A percentile compares a stretch with the other conserved stretches of the same genome.
These are phyloP conservation scores for Scrobipalpa atriplicella DNA, from an alignment of 2,888 invertebrate genomes.

Conservation along the genomic window DNA sequence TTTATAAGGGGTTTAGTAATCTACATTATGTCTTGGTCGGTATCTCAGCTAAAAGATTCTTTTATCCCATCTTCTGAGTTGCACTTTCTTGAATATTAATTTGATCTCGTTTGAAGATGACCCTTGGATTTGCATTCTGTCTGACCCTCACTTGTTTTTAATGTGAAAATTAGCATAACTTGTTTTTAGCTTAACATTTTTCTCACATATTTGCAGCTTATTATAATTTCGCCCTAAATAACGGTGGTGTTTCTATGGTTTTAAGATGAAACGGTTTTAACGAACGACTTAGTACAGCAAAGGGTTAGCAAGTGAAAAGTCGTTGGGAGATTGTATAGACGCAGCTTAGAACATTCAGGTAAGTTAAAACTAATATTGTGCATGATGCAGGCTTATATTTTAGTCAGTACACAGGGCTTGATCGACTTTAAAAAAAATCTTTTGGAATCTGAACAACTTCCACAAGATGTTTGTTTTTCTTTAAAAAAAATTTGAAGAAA, in stretches of 20 bases:
- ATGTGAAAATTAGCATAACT: slow-evolving; percentile 22
- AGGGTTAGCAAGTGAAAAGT: not conserved
- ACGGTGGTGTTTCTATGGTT: not conserved
- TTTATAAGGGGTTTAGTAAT: too few species aligned
- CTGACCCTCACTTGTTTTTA: slow-evolving; percentile 25
- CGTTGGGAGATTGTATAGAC: too few species aligned
- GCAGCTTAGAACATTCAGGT: too few species aligned
- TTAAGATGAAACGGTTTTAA: slow-evolving; percentile 20
- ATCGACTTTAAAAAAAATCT: too few species aligned
- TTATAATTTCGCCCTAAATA: slow-evolving; percentile 21
- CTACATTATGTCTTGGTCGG: not conserved
- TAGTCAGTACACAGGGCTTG: too few species aligned
- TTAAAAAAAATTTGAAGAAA: too few species aligned
- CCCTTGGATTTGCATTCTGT: slow-evolving; percentile 16
- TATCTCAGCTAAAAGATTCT: not conserved
- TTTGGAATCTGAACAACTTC: too few species aligned
- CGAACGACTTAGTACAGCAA: not conserved
- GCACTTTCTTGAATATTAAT: slow-evolving; percentile 11
- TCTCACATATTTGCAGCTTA: slow-evolving; percentile 25
- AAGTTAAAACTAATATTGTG: too few species aligned
- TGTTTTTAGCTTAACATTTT: slow-evolving; percentile 11
- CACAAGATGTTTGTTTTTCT: too few species aligned
- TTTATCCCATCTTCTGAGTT: not conserved
- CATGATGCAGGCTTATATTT: too few species aligned
- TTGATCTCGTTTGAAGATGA: slow-evolving; percentile 1